Conservation (phyloP, 37 sponge, comb jelly and placozoan genomes). For the Eunapius fragilis region DNA sequence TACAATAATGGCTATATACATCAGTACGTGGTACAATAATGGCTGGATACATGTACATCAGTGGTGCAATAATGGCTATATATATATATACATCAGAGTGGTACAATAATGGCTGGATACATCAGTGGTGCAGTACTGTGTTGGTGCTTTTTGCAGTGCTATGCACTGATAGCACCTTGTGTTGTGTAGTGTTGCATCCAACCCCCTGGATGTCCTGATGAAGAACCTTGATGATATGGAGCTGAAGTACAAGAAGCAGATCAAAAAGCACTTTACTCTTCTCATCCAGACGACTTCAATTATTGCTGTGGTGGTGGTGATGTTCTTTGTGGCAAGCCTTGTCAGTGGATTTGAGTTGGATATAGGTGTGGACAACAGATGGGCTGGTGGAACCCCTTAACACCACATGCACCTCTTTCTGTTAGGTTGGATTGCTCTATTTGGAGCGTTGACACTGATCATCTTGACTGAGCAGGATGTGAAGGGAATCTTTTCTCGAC, state of each 20-base stretch:
- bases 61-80: no score
- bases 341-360: background rate
- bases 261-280: background rate
- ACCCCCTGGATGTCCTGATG: background rate
- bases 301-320: background rate
- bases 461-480: slow-evolving; percentile 82
- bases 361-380: background rate
- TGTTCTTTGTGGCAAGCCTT: background rate
- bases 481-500: slow-evolving; percentile 87
- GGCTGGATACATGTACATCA: no score
- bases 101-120: no score
- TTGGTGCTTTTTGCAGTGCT: no score
- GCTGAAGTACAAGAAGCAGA: background rate
- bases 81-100: no score
- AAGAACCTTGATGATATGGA: background rate
- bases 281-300: background rate
- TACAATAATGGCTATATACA: no score
- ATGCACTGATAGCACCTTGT: no score
- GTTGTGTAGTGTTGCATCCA: no score
- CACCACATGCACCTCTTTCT: background rate
- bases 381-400: background rate
- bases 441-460: slow-evolving; percentile 79
- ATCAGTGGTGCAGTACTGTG: no score
- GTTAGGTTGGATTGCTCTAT: slow-evolving; percentile 90
- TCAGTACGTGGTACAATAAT: no score